A percentile compares a stretch with the other conserved stretches of the same genome.
Conservation (phyloP, 92 coral and sea anemone species). For the Muricea muricata region DNA sequence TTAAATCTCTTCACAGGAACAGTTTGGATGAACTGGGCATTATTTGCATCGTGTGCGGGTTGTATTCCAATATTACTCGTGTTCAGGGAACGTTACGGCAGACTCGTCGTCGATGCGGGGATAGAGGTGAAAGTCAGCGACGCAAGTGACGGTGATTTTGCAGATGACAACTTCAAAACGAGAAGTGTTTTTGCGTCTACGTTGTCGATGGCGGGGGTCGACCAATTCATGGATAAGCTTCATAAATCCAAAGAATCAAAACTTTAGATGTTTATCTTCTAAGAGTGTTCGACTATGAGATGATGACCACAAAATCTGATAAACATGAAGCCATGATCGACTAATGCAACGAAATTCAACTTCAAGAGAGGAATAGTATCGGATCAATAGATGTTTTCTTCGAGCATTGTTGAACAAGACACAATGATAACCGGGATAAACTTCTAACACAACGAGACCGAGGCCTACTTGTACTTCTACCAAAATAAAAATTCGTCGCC, state of each 20-base stretch:
- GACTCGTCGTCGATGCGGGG: constrained; percentile 77
- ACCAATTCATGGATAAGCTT: constrained; percentile 70
- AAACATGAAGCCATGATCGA: too few relatives aligned
- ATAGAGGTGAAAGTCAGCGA: constrained; percentile 37
- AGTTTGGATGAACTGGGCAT: constrained; percentile 99
- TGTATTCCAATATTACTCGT: constrained; percentile 92
- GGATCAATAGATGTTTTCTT: too few relatives aligned
- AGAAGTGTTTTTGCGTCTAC: constrained; percentile 57
- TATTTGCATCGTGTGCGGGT: constrained; percentile 98
- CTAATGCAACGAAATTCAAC: too few relatives aligned
- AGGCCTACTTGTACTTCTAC: too few relatives aligned
- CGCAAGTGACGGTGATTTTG: constrained; percentile 25
- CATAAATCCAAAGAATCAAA: constrained; percentile 69
- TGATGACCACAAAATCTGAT: background rate
- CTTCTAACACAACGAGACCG: too few relatives aligned
- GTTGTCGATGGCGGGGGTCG: constrained; percentile 66
- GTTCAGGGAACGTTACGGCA: constrained; percentile 91
- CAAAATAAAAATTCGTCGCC: too few relatives aligned
- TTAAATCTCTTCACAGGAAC: constrained; percentile 72
- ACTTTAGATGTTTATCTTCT: constrained; percentile 24
- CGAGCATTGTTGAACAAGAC: too few relatives aligned
- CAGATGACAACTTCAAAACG: constrained; percentile 34
- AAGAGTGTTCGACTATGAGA: background rate
- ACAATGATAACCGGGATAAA: too few relatives aligned
- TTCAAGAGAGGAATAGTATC: too few relatives aligned